A percentile compares a stretch with the other conserved stretches of the same genome.
These are phyloP conservation scores for Drosophila pandora DNA, from an alignment of 1,140 invertebrate species.

Conservation along the genomic window DNA sequence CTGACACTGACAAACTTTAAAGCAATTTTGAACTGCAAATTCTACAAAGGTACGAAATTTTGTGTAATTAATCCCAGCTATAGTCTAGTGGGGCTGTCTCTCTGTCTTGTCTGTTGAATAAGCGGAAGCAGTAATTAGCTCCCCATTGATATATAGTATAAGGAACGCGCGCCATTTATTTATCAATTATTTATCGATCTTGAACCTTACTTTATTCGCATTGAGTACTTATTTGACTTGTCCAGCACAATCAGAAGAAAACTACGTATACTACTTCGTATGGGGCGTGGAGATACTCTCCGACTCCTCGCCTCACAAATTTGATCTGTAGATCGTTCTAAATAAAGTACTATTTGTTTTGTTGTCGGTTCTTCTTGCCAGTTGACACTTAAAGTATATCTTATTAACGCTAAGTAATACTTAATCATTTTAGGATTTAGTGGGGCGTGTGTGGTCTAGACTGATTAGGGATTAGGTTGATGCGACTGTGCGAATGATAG, in stretches of 20 bases:
- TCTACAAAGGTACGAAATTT: conserved; percentile 81
- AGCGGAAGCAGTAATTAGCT: conserved; percentile 47
- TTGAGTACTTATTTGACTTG: conserved; percentile 45
- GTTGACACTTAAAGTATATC: conserved; percentile 63
- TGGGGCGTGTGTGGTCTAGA: conserved; percentile 16
- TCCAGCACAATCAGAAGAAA: conserved; percentile 40
- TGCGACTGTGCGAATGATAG: conserved; percentile 30
- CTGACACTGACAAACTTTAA: conserved; percentile 59
- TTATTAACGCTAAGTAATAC: conserved; percentile 75
- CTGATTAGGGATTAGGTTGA: conserved; percentile 28
- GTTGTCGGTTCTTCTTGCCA: conserved; percentile 34
- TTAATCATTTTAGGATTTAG: conserved; percentile 71
- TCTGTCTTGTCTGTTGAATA: conserved; percentile 29
- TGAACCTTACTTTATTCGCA: conserved; percentile 40
- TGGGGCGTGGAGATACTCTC: conserved; percentile 8
- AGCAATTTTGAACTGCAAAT: conserved; percentile 83
- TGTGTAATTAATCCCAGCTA: conserved; percentile 42
- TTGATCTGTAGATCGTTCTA: conserved; percentile 30
- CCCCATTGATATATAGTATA: conserved; percentile 40
- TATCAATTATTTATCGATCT: conserved; percentile 28
- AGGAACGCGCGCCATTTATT: conserved; percentile 62
- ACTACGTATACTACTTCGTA: conserved; percentile 28
- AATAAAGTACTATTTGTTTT: conserved; percentile 43
- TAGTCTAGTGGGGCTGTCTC: conserved; percentile 23
- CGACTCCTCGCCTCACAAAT: conserved; percentile 10